Evolutionary conservation across 2,113 vertebrate species (phyloP), one percentile per base, ranked within the genome.

Genomic region (Tringa solitaria): DNA sequence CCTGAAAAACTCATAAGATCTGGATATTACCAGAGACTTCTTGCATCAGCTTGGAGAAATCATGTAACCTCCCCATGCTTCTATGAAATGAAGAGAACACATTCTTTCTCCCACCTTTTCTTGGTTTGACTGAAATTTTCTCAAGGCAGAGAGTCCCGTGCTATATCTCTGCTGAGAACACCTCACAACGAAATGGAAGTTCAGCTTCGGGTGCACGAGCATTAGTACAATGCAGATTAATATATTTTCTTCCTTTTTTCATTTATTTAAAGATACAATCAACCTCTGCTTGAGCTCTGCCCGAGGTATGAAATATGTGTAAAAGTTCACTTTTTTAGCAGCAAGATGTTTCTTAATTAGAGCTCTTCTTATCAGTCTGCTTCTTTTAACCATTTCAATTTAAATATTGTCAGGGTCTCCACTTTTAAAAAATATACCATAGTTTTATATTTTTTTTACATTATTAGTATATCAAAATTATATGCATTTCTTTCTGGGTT

Each of bases 211-310:
- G 77, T 20, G 1, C 48, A 24, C 43, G 76, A 84, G 51, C 67
- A 41, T 95, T 75, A 54, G 21, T 46, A 91, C 61, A 81, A 82
- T 91, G 54, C 61, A 89, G 59, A 93, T 85, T 84, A 95, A 82
- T 87, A 61, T 32, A 24, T 73, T 81, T 93, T 69, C 5, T 4
- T 0, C 11, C 39, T 3, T 61, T 64, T 91, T 94, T 91, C 74
- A 84, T 96, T 96, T 95, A 61, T 91, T 91, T 87, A 28, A 79
- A 84, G 77, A 92, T 92, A 91, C 4, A 32, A 85, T 91, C 89
- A 95, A 94, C 94, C 84, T 96, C 89, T 84, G 70, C 70, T 93
- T 82, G 81, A 79, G 65, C 53, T 94, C 87, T 94, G 89, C 69
- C 87, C 27, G 77, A 87, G 87, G 87, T 95, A 45, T 22, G 81